A percentile compares a stretch with the other conserved stretches of the same genome.
Evolutionary conservation across 92 coral and sea anemone genomes (phyloP).

Genomic region (Epizoanthus rinbou): DNA sequence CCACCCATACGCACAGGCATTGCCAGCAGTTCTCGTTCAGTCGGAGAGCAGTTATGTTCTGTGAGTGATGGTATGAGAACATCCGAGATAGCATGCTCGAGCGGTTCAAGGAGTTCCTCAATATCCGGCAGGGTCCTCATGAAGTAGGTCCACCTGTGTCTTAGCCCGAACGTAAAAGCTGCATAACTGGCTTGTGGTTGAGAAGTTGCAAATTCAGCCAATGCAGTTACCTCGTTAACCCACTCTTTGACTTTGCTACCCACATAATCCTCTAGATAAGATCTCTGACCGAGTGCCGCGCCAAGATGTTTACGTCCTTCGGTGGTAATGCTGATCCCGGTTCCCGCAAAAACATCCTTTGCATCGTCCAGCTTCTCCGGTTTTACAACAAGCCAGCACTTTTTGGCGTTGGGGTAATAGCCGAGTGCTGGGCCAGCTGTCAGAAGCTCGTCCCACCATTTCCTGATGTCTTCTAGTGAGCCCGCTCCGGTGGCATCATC

Average conservation of each 20-base stretch:
- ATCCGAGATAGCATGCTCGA: constrained; percentile 37
- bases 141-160: constrained; percentile 35
- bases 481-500: constrained; percentile 35
- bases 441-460: constrained; percentile 39
- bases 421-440: constrained; percentile 7
- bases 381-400: constrained; percentile 13
- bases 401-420: background rate
- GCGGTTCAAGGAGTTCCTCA: constrained; percentile 40
- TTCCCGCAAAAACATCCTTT: background rate
- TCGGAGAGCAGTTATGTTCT: constrained; percentile 24
- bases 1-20: constrained; percentile 45
- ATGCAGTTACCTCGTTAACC: background rate
- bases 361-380: background rate
- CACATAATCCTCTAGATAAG: background rate
- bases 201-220: constrained; percentile 1
- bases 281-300: background rate
- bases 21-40: constrained; percentile 42
- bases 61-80: constrained; percentile 42
- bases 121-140: constrained; percentile 40
- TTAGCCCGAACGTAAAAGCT: constrained; percentile 43
- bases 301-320: constrained; percentile 5
- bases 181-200: constrained; percentile 23
- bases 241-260: background rate
- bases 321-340: constrained; percentile 2
- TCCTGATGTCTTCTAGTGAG: constrained; percentile 23